phyloP scores from a whole-genome alignment of 2,888 invertebrate genomes.

The Periphyllus acericola region DNA sequence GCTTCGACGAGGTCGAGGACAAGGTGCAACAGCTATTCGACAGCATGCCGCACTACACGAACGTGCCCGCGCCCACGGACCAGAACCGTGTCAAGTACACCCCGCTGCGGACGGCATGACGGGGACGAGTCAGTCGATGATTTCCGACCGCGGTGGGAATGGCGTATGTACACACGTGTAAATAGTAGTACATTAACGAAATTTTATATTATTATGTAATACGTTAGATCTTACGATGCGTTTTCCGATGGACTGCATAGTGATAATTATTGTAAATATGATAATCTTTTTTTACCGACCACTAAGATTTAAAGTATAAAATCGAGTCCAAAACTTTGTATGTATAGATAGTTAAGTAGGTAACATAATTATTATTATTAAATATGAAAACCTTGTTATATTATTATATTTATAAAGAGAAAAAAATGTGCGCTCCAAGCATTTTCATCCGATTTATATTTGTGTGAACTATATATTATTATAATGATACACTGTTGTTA shows the following conservation, averaged over 20 bases:
- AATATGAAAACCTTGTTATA: not conserved
- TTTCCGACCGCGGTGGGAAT: not conserved
- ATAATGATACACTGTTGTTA: not conserved
- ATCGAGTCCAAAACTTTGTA: not conserved
- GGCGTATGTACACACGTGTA: too few species aligned
- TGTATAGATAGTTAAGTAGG: too few species aligned
- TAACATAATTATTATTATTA: not conserved
- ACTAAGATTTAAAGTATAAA: not conserved
- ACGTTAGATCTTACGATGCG: not conserved
- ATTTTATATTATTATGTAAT: too few species aligned
- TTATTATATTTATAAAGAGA: not conserved
- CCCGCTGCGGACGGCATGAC: not conserved
- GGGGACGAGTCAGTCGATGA: not conserved
- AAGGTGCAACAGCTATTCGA: constrained; percentile 40
- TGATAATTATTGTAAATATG: not conserved
- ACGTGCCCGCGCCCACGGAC: constrained; percentile 23
- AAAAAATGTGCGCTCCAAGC: not conserved
- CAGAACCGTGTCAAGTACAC: constrained; percentile 11
- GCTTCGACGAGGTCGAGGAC: constrained; percentile 35
- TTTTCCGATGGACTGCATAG: constrained; percentile 18
- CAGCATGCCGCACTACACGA: constrained; percentile 43
- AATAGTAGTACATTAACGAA: too few species aligned
- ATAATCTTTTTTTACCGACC: constrained; percentile 6
- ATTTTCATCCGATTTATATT: constrained; percentile 15
- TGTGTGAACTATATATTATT: not conserved